Evolutionary conservation across 2,113 vertebrate genomes (phyloP), one percentile per base, ranked within the genome.

Genomic region (Taxidea taxus): DNA sequence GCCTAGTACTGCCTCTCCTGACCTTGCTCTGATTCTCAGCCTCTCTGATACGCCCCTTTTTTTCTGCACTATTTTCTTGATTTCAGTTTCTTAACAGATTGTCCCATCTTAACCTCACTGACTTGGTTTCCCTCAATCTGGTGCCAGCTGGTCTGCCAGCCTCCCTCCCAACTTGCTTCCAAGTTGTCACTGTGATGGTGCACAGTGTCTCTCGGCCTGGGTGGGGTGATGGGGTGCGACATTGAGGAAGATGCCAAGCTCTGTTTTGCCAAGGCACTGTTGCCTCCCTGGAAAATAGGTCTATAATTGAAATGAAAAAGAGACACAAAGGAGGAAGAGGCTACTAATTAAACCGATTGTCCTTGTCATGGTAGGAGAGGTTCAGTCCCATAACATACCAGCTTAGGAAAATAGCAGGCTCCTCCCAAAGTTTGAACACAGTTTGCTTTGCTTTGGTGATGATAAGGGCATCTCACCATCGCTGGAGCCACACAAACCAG

Each of bases 321-420:
- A 98, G 97, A 96, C 96, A 92, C 90, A 90, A 94, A 98, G 97
- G 94, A 93, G 97, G 92, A 97, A 91, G 94, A 98, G 98, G 92
- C 95, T 98, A 96, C 97, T 98, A 98, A 95, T 98, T 98, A 98
- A 96, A 95, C 77, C 66, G 72, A 42, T 97, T 97, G 91, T 96
- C 95, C 74, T 90, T 98, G 98, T 93, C 97, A 93, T n/a, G 91
- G 96, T 88, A 75, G 60, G 27, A 23, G 37, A 92, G 90, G 86
- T 95, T 95, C 97, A 95, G 96, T 94, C 85, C 97, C 78, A 93
- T 37, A 9, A 49, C 44, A 2, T 54, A 78, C 49, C 93, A 77
- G 95, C 97, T 96, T 83, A 70, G 92, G 85, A 84, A 95, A 98
- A 95, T 15, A 94, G 94, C 51, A 47, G 37, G 4, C 39, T 96